A percentile compares a stretch with the other conserved stretches of the same genome.
phyloP scores from a whole-genome alignment of 2,113 vertebrate genomes.

The Pseudorhombus dupliciocellatus region DNA sequence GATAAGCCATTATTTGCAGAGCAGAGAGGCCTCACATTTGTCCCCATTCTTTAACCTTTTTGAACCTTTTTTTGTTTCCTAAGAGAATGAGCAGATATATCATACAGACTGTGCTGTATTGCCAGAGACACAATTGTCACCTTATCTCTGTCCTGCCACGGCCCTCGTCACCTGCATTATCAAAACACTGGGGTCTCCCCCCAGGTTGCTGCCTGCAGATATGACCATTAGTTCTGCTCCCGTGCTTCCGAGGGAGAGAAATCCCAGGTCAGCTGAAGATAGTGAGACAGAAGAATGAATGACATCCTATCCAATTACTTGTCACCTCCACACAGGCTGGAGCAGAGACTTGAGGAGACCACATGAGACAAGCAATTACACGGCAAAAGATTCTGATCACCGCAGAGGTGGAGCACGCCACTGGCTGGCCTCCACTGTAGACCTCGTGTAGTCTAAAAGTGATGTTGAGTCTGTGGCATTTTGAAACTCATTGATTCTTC shows the following conservation, averaged over 20 bases:
- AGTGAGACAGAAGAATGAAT: conserved; percentile 67
- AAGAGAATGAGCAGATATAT: conserved; percentile 22
- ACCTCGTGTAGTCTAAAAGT: conserved; percentile 44
- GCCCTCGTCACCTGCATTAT: conserved; percentile 50
- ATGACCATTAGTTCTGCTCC: conserved; percentile 70
- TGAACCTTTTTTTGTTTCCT: not conserved
- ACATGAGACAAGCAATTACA: conserved; percentile 73
- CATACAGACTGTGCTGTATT: not conserved
- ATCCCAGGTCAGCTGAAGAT: conserved; percentile 65
- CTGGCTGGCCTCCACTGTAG: conserved; percentile 6
- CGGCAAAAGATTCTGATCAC: conserved; percentile 66
- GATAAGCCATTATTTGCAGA: not conserved
- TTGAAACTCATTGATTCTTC: conserved; percentile 46
- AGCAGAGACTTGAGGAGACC: conserved; percentile 58
- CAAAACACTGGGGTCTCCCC: conserved; percentile 60
- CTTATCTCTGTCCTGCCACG: conserved; percentile 51
- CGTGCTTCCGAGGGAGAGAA: conserved; percentile 51
- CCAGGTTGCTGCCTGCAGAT: conserved; percentile 63
- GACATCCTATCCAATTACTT: conserved; percentile 77
- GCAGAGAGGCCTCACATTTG: not conserved
- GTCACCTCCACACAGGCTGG: conserved; percentile 59
- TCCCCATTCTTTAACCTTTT: conserved; percentile 1
- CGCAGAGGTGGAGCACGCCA: conserved; percentile 38
- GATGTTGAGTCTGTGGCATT: conserved; percentile 41
- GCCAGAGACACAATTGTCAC: conserved; percentile 42